Evolutionary conservation across 2,797 vertebrate genomes (phyloP), one percentile per base, ranked within the genome.

Genomic region (Rachycentron canadum): DNA sequence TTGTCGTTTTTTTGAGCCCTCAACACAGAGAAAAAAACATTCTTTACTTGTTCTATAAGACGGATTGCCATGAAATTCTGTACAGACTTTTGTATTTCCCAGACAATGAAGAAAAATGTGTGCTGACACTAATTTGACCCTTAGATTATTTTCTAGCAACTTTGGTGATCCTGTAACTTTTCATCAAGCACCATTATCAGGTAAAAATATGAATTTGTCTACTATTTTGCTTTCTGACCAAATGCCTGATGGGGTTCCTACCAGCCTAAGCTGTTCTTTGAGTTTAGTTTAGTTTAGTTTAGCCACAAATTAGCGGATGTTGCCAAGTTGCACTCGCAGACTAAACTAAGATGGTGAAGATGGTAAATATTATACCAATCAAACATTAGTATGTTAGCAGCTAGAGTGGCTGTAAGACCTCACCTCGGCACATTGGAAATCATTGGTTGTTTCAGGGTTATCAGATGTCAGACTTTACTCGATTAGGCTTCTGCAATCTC

Each of bases 401-500:
- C n/a, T 11, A 25, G 38, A 3, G 11, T 13, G 40, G 23, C 61
- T 66, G 45, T 11, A 7, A 7, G 38, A 38, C 47, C 57, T 71
- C 56, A 47, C 19, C 1, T 19, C 40, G 52, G 49, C 47, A 47
- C 58, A 19, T 9, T 43, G 43, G 45, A 59, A 53, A 78, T 80
- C 13, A 79, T 53, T 69, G n/a, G 45, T 40, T 7, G 11, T 58
- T 69, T 67, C 16, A 57, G 34, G 36, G 25, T 17, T 53, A 28
- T 32, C 34, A 71, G 43, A 58, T 55, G 43, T 60, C 26, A 76
- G 38, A 38, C 28, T 66, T 75, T 47, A 41, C 67, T 75, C 38
- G 58, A n/a, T 34, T 34, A 19, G 23, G n/a, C 16, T 28, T 25
- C 25, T 45, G 58, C 41, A 36, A 62, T 72, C 28, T 69, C 45